Evolutionary conservation across 1,140 invertebrate genomes (phyloP).

Genomic region (Hycleus phaleratus): DNA sequence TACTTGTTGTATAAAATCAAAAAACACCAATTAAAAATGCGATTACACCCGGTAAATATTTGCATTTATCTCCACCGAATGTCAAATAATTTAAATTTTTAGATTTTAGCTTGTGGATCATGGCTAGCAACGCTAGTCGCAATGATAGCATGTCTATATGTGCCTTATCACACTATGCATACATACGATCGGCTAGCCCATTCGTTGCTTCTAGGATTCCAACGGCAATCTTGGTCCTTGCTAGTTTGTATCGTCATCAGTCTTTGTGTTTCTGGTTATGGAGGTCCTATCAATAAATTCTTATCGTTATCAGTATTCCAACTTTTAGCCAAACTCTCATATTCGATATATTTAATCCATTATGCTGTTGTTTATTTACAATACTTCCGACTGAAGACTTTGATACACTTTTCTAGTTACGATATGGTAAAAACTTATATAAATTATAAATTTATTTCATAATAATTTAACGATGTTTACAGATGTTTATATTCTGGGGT

Average conservation of each 20-base stretch:
- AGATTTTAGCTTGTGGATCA: neutral
- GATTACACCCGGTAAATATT: neutral
- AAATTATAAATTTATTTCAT: neutral
- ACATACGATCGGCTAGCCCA: constrained; percentile 33
- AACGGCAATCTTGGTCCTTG: constrained; percentile 51
- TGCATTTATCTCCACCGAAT: neutral
- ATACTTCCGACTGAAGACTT: neutral
- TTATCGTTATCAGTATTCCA: constrained; percentile 19
- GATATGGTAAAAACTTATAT: neutral
- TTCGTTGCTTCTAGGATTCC: constrained; percentile 52
- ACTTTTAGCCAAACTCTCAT: constrained; percentile 15
- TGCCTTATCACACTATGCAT: neutral
- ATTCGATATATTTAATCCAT: constrained; percentile 20
- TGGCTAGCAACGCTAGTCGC: constrained; percentile 7
- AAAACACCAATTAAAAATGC: neutral
- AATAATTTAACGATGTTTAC: neutral
- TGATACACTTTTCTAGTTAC: constrained; percentile 2
- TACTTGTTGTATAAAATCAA: constrained; percentile 33
- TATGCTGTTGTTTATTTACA: neutral
- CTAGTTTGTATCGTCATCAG: constrained; percentile 57
- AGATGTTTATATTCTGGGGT: constrained; percentile 9
- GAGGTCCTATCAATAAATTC: constrained; percentile 33
- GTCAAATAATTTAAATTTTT: neutral
- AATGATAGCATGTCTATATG: constrained; percentile 8
- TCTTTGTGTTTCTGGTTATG: constrained; percentile 55